These are phyloP conservation scores for Azorinus chamasolen DNA, from an alignment of 2,888 invertebrate species.

Conservation along the genomic window DNA sequence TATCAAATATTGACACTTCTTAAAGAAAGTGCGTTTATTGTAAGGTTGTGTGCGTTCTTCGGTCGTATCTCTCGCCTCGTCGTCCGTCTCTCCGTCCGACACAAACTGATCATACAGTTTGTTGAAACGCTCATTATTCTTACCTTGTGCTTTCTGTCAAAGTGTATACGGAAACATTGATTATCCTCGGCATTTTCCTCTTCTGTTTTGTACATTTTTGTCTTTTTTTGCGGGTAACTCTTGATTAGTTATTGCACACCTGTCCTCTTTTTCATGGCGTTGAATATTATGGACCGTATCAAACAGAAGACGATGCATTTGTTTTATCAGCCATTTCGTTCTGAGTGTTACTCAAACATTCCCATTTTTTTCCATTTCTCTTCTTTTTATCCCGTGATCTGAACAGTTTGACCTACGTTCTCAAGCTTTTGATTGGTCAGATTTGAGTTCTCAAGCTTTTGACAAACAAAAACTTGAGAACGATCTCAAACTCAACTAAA, in stretches of 20 bases:
- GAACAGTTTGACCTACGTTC: constrained; percentile 21
- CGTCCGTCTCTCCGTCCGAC: constrained; percentile 25
- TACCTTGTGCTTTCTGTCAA: constrained; percentile 16
- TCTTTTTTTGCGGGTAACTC: not conserved
- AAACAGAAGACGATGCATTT: constrained; percentile 11
- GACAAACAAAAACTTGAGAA: no score
- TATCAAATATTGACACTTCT: constrained; percentile 14
- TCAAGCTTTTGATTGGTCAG: no score
- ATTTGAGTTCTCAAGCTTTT: no score
- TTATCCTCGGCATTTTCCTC: constrained; percentile 25
- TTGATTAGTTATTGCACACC: not conserved
- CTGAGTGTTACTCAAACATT: not conserved
- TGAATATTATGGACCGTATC: constrained; percentile 7
- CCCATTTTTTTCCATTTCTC: not conserved
- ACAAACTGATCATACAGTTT: constrained; percentile 34
- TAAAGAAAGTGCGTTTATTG: constrained; percentile 25
- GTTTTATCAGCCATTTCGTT: constrained; percentile 2
- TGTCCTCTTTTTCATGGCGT: constrained; percentile 1
- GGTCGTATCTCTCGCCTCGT: constrained; percentile 23
- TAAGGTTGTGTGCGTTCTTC: constrained; percentile 22
- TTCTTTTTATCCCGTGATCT: constrained; percentile 14
- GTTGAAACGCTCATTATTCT: constrained; percentile 16
- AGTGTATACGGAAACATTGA: constrained; percentile 36
- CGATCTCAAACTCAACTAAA: no score
- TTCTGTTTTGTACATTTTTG: constrained; percentile 11